A percentile compares a stretch with the other conserved stretches of the same genome.
These are phyloP conservation scores for Gallinago nigripennis DNA, from an alignment of 2,797 vertebrate species.

Conservation along the genomic window DNA sequence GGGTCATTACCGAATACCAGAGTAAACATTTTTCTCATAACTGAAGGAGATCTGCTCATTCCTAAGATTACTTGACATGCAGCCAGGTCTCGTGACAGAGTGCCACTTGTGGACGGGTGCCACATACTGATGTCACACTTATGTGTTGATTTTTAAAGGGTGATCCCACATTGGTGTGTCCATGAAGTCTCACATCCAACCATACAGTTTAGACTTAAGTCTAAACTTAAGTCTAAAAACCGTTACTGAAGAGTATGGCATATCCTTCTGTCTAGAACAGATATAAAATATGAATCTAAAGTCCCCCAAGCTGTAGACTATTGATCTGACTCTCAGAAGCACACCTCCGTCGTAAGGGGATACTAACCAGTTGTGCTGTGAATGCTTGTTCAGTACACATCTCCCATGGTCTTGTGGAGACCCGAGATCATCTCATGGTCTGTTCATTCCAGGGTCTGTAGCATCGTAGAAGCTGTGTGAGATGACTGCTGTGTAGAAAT, in stretches of 20 bases:
- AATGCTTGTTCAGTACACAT: not conserved
- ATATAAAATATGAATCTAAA: not conserved
- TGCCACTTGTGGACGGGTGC: not conserved
- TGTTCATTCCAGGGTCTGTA: not conserved
- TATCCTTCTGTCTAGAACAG: not conserved
- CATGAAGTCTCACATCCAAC: not conserved
- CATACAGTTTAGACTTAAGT: not conserved
- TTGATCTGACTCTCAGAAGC: not conserved
- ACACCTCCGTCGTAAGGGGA: not conserved
- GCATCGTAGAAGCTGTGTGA: not conserved
- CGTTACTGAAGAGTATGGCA: not conserved
- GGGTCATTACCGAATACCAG: not conserved
- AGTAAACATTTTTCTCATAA: not conserved
- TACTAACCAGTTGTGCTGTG: fast-evolving
- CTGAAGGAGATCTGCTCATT: not conserved
- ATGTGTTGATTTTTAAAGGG: not conserved
- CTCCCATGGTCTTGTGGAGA: not conserved
- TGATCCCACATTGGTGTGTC: not conserved
- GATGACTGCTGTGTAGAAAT: not conserved
- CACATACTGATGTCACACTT: not conserved
- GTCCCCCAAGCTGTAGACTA: not conserved
- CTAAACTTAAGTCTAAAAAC: not conserved
- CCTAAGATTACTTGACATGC: not conserved
- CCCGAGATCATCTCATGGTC: not conserved
- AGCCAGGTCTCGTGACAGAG: fast-evolving